Percentiles rank a stretch among this genome's conserved stretches.
Evolutionary conservation across 2,113 vertebrate species (phyloP).

Genomic region (Melanocharis versteri): DNA sequence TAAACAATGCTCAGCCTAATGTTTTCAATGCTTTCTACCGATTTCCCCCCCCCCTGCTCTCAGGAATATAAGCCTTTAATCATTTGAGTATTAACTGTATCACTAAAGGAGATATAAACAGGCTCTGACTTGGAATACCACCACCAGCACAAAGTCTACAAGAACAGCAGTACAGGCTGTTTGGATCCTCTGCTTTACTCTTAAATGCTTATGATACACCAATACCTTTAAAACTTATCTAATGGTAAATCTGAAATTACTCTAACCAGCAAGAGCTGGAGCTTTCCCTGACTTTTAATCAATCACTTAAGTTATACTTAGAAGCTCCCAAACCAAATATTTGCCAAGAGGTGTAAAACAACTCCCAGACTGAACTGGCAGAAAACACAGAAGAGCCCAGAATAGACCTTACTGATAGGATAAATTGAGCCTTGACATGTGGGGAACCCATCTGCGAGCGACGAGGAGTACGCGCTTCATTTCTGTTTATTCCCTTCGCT

Average conservation of each 20-base stretch:
- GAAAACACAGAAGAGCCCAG: constrained; percentile 15
- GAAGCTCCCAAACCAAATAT: constrained; percentile 1
- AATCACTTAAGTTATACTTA: neutral
- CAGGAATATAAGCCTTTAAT: neutral
- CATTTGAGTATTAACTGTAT: neutral
- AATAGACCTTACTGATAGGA: constrained; percentile 34
- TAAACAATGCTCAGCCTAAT: neutral
- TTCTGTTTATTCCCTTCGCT: neutral
- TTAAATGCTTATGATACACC: neutral
- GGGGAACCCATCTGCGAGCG: constrained; percentile 2
- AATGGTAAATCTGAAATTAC: neutral
- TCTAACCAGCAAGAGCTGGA: neutral
- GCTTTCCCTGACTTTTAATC: neutral
- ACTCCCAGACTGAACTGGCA: constrained; percentile 44
- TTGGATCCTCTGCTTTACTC: neutral
- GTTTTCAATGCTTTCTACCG: neutral
- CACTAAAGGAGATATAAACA: neutral
- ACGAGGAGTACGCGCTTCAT: rapidly evolving
- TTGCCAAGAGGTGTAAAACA: constrained; percentile 50
- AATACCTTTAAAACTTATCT: neutral
- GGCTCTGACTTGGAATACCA: neutral
- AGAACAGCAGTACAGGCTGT: neutral
- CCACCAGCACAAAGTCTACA: neutral
- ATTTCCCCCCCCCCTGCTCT: rapidly evolving
- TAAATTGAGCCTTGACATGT: constrained; percentile 46